Conservation (phyloP, 2,113 vertebrate species). For the Calidris pugnax region DNA sequence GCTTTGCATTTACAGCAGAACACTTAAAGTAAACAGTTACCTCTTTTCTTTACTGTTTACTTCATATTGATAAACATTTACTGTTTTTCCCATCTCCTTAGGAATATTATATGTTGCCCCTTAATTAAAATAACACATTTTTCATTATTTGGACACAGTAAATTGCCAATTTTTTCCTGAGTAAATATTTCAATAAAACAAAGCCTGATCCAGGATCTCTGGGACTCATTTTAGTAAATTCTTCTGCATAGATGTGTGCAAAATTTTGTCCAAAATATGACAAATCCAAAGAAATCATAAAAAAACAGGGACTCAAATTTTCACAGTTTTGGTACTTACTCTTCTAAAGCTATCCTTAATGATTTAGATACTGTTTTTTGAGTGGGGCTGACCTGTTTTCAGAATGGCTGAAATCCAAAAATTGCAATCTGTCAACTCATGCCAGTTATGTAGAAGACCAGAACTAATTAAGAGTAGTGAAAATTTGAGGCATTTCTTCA, state of each 20-base stretch:
- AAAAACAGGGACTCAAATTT: not conserved
- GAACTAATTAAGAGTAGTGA: constrained; percentile 36
- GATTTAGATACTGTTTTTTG: not conserved
- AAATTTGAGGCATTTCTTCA: constrained; percentile 4
- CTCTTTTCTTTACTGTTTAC: not conserved
- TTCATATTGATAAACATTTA: not conserved
- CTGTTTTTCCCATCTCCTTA: not conserved
- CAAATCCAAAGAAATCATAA: not conserved
- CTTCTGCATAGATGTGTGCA: not conserved
- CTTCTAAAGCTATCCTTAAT: not conserved
- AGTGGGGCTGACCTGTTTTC: constrained; percentile 30
- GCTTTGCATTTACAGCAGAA: not conserved
- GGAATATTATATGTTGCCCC: not conserved
- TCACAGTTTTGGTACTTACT: not conserved
- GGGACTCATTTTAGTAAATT: not conserved
- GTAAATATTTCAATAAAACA: constrained; percentile 1
- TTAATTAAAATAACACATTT: not conserved
- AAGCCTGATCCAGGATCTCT: not conserved
- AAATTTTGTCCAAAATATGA: not conserved
- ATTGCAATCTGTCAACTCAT: constrained; percentile 35
- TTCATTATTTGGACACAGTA: not conserved
- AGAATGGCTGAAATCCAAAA: constrained; percentile 12
- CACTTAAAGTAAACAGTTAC: not conserved
- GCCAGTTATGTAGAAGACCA: not conserved
- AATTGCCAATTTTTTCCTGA: not conserved